A percentile compares a stretch with the other conserved stretches of the same genome.
Conservation (phyloP, 2,113 vertebrate species). For the Petroica traversi region DNA sequence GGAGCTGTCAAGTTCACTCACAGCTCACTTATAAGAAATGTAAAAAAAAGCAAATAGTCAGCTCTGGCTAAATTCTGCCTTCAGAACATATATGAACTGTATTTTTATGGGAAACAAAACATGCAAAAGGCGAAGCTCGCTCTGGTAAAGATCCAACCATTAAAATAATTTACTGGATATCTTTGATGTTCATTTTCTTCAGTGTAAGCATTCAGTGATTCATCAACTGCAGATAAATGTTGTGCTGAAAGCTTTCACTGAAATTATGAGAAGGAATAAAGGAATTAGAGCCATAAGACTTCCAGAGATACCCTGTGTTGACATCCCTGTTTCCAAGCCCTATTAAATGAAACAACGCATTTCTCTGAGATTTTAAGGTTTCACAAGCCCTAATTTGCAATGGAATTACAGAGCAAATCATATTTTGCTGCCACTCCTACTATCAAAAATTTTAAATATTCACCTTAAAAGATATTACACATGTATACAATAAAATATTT, state of each 20-base stretch:
- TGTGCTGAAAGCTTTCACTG: neutral
- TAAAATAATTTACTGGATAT: constrained; percentile 19
- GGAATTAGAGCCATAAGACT: neutral
- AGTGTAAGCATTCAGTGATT: neutral
- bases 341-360: constrained; percentile 12
- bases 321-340: constrained; percentile 15
- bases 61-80: neutral
- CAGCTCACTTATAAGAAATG: neutral
- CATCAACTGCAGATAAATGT: neutral
- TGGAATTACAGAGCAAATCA: constrained; percentile 58
- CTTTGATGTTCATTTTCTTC: constrained; percentile 38
- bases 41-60: neutral
- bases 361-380: constrained; percentile 28
- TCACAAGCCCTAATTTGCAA: constrained; percentile 18
- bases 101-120: neutral
- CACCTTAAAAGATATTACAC: constrained; percentile 31
- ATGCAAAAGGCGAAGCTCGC: neutral
- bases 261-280: constrained; percentile 3
- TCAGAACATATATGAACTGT: neutral
- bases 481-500: constrained; percentile 15
- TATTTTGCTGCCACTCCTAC: constrained; percentile 46
- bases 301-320: neutral
- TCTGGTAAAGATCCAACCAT: neutral
- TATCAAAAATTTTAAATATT: constrained; percentile 34
- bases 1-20: constrained; percentile 37